Evolutionary conservation across 2,113 vertebrate genomes (phyloP).

Genomic region (Rhabdornis inornatus): DNA sequence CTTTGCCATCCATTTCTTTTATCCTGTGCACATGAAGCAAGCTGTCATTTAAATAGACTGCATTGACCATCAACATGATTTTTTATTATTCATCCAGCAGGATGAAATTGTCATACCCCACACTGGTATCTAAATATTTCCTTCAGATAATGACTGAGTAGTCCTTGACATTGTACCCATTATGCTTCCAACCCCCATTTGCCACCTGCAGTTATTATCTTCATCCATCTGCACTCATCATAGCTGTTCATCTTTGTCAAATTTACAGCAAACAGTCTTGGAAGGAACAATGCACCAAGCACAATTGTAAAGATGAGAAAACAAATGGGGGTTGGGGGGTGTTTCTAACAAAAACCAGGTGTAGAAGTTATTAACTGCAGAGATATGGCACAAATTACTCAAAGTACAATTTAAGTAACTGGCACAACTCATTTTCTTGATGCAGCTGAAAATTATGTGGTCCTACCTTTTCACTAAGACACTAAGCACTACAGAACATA

Average conservation of each 20-base stretch:
- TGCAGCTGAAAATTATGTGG: not conserved
- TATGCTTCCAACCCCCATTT: not conserved
- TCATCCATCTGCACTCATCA: not conserved
- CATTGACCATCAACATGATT: not conserved
- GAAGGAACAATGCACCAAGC: not conserved
- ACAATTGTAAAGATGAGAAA: not conserved
- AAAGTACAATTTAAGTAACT: conserved; percentile 1
- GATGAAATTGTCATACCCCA: not conserved
- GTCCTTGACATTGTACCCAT: not conserved
- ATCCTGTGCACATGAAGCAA: not conserved
- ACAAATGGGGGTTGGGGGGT: not conserved
- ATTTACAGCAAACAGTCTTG: not conserved
- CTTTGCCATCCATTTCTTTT: not conserved
- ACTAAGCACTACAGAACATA: not conserved
- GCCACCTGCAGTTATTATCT: not conserved
- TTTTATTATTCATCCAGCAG: not conserved
- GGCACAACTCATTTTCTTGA: not conserved
- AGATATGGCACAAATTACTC: not conserved
- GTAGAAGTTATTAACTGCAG: conserved; percentile 28
- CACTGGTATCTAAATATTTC: conserved; percentile 2
- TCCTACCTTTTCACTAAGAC: not conserved
- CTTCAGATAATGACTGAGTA: conserved; percentile 4
- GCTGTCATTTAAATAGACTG: not conserved
- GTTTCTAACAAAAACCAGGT: not conserved
- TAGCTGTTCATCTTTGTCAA: not conserved